Evolutionary conservation across 1,140 invertebrate genomes (phyloP).

Genomic region (Lutraria rhynchaena): DNA sequence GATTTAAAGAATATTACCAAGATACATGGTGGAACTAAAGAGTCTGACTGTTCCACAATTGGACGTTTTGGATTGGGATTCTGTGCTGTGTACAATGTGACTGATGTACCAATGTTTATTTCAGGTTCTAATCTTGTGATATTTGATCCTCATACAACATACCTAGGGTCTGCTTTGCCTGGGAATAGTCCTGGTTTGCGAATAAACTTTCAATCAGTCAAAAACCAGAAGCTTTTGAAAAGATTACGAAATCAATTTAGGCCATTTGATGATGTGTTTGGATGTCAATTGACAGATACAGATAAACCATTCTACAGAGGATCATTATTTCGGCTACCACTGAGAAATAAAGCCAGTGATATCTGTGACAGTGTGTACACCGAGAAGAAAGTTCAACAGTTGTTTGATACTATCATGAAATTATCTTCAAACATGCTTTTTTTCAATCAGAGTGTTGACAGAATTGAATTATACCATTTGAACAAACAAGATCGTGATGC

Average conservation of each 20-base stretch:
- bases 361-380: constrained; percentile 68
- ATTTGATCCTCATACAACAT: constrained; percentile 78
- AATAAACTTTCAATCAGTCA: constrained; percentile 66
- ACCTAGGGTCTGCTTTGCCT: constrained; percentile 68
- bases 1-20: constrained; percentile 77
- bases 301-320: constrained; percentile 56
- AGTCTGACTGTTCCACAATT: constrained; percentile 70
- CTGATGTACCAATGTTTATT: constrained; percentile 79
- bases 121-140: constrained; percentile 75
- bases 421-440: constrained; percentile 64
- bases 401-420: constrained; percentile 64
- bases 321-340: constrained; percentile 73
- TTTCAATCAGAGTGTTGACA: constrained; percentile 71
- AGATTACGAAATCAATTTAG: constrained; percentile 71
- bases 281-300: constrained; percentile 54
- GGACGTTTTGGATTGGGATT: constrained; percentile 80
- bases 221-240: constrained; percentile 62
- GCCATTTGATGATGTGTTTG: constrained; percentile 76
- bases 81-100: constrained; percentile 80
- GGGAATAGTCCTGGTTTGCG: constrained; percentile 71
- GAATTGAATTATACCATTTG: constrained; percentile 65
- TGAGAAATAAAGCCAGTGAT: constrained; percentile 69
- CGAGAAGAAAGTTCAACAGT: constrained; percentile 53
- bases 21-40: constrained; percentile 76
- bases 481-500: constrained; percentile 7